phyloP scores from a whole-genome alignment of 1,140 invertebrate genomes.

The Drosophila arawakana region DNA sequence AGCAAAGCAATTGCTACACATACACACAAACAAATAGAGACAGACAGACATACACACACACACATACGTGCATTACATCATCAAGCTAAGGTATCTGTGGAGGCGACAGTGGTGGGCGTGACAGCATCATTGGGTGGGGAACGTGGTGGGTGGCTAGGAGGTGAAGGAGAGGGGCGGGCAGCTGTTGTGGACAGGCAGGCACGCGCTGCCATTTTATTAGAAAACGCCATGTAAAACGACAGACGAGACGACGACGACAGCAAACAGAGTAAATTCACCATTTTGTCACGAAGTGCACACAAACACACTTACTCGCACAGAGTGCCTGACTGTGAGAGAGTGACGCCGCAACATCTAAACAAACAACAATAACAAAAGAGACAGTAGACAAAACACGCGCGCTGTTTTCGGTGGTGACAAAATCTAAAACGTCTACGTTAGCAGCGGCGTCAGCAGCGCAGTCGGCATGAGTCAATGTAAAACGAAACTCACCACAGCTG shows the following conservation, averaged over 20 bases:
- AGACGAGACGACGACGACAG: slow-evolving; percentile 18
- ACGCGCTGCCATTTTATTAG: slow-evolving; percentile 80
- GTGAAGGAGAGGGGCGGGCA: not conserved
- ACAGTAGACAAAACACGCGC: slow-evolving; percentile 17
- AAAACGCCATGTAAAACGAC: slow-evolving; percentile 74
- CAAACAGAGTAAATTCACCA: slow-evolving; percentile 66
- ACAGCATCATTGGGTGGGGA: not conserved
- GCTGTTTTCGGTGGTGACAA: slow-evolving; percentile 66
- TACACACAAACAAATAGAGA: slow-evolving; percentile 18
- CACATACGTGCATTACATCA: slow-evolving; percentile 3
- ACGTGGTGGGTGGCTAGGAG: not conserved
- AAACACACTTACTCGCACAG: slow-evolving; percentile 32
- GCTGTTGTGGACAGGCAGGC: slow-evolving; percentile 33
- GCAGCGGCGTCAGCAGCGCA: slow-evolving; percentile 24
- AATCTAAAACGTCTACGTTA: slow-evolving; percentile 53
- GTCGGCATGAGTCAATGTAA: slow-evolving; percentile 11
- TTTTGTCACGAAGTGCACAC: slow-evolving; percentile 65
- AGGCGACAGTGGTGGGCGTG: slow-evolving; percentile 3
- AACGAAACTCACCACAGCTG: slow-evolving; percentile 67
- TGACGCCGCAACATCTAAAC: slow-evolving; percentile 44
- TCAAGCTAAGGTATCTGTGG: slow-evolving; percentile 7
- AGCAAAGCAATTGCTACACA: slow-evolving; percentile 20
- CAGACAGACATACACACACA: slow-evolving; percentile 19
- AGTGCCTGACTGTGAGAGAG: not conserved
- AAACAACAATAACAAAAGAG: slow-evolving; percentile 23